Evolutionary conservation across 2,888 invertebrate species (phyloP), one percentile per base, ranked within the genome.

Genomic region (Apamea epomidion): DNA sequence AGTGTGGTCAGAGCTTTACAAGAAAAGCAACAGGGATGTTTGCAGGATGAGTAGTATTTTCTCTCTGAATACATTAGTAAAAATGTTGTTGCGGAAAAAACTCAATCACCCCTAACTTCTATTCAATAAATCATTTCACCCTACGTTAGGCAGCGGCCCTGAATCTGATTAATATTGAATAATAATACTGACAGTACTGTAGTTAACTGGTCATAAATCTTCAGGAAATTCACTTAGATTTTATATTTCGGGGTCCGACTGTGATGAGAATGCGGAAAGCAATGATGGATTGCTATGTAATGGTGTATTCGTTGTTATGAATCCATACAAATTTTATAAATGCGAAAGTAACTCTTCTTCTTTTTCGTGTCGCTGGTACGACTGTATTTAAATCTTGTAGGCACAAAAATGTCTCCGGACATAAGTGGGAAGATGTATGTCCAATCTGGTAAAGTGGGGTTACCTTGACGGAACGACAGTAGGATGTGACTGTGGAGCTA

Each of bases 151-250:
- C 37, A 45, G n/a, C 45, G 54, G 1, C 62, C 72, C 32, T 54
- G 58, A 48, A 69, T 18, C 8, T 69, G 69, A 78, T 78, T 69
- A 70, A 73, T 69, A 80, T 79, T 69, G 70, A 32, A 76, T 83
- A 76, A 86, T 73, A 42, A 76, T 58, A 81, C 62, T 68, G 86
- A 72, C 71, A 62, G 51, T 70, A 48, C 37, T 32, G 64, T 65
- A 72, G 37, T 85, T 83, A 85, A 85, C 62, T 32, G 48, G 8
- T 73, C 86, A 64, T 86, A 73, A 81, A 86, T 83, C 86, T 81
- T 83, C 68, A 32, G 64, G 32, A 48, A 29, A 18, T 72, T 68
- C 64, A 68, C n/a, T 45, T 1, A 69, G n/a, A 18, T 62, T 60
- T 60, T 67, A 67, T 54, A 54, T 85, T 72, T 71, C 7, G 29